phyloP scores from a whole-genome alignment of 2,797 vertebrate species.

The Enteromius argenteus region DNA sequence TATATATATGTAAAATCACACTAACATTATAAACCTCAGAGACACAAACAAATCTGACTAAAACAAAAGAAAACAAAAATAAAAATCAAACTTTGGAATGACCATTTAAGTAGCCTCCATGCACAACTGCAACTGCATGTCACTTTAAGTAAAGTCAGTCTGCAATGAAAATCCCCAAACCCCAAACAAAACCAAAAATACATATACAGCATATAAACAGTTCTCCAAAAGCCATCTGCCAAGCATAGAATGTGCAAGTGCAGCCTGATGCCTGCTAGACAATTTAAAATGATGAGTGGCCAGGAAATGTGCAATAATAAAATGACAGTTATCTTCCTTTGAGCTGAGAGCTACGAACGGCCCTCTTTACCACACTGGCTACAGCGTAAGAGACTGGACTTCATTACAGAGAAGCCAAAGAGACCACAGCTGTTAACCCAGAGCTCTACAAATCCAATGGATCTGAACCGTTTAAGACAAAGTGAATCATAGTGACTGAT shows the following conservation, averaged over 20 bases:
- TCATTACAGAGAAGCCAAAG: conserved; percentile 17
- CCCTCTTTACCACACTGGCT: conserved; percentile 15
- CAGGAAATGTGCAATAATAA: conserved; percentile 29
- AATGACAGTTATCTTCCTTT: conserved; percentile 19
- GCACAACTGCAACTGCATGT: not conserved
- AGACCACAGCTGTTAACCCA: conserved; percentile 8
- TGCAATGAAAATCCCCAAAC: not conserved
- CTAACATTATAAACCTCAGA: not conserved
- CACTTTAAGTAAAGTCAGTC: not conserved
- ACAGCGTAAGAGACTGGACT: conserved; percentile 17
- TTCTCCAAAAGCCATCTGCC: not conserved
- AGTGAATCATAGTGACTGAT: not conserved
- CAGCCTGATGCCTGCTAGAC: not conserved
- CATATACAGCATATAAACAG: not conserved
- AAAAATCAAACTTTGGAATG: not conserved
- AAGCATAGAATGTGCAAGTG: not conserved
- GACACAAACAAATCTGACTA: not conserved
- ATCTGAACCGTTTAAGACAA: conserved; percentile 17
- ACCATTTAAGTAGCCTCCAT: not conserved
- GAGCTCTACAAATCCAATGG: conserved; percentile 2
- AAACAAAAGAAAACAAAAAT: not conserved
- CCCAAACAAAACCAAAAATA: not conserved
- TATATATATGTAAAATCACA: not conserved
- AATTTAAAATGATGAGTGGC: conserved; percentile 25
- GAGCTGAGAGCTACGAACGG: conserved; percentile 10